phyloP scores from a whole-genome alignment of 2,113 vertebrate genomes.

The Notothenia coriiceps region DNA sequence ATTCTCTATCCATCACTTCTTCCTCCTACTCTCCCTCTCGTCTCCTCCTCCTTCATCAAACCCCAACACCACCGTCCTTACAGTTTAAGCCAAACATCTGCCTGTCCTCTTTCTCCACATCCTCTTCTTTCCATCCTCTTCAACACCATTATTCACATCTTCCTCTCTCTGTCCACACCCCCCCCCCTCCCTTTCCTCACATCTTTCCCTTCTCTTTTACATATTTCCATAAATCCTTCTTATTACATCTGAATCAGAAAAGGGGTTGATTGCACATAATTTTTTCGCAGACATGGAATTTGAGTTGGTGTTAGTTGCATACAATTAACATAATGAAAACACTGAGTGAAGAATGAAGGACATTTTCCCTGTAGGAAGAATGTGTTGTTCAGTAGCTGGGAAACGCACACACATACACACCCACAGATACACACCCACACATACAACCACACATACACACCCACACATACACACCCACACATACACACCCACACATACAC shows the following conservation, averaged over 20 bases:
- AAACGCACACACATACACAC: no score
- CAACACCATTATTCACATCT: background rate
- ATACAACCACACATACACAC: no score
- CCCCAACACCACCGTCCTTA: background rate
- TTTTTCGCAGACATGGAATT: background rate
- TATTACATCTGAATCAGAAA: background rate
- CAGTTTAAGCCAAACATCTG: background rate
- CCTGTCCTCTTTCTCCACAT: background rate
- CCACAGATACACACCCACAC: no score
- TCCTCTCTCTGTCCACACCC: background rate
- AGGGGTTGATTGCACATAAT: background rate
- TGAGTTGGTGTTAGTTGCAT: background rate
- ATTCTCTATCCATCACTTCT: constrained; percentile 19
- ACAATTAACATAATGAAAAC: background rate
- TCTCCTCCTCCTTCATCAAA: background rate
- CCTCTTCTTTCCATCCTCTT: background rate
- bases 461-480: no score
- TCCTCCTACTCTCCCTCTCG: background rate
- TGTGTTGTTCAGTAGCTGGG: no score
- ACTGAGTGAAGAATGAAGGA: background rate
- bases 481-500: no score
- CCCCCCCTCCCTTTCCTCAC: background rate
- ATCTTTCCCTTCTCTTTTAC: background rate
- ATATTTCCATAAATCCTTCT: background rate
- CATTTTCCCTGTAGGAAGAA: no score